A percentile compares a stretch with the other conserved stretches of the same genome.
Evolutionary conservation across 2,797 vertebrate genomes (phyloP).

Genomic region (Alcedo atthis): DNA sequence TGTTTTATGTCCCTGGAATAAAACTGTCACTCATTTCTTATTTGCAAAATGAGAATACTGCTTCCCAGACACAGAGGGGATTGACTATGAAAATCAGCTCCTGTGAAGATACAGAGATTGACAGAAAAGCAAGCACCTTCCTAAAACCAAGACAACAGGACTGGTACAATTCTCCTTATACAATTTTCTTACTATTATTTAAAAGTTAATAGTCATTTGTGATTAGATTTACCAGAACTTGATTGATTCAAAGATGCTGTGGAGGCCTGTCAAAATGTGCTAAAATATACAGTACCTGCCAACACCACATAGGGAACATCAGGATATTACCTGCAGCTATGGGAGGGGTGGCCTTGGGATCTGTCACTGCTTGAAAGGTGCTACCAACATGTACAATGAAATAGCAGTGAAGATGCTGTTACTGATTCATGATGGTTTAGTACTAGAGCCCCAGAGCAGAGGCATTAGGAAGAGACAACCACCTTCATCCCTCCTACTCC

Average conservation of each 20-base stretch:
- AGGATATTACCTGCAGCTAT: conserved; percentile 62
- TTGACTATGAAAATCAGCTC: not conserved
- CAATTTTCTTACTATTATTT: conserved; percentile 19
- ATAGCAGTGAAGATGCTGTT: not conserved
- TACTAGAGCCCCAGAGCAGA: not conserved
- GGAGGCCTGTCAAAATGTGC: conserved; percentile 62
- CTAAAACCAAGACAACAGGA: conserved; percentile 3
- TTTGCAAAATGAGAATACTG: conserved; percentile 3
- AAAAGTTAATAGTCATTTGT: conserved; percentile 45
- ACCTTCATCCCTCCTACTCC: not conserved
- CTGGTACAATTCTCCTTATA: not conserved
- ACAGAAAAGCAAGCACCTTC: not conserved
- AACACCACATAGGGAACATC: conserved; percentile 49
- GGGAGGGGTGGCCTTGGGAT: not conserved
- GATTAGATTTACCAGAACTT: conserved; percentile 45
- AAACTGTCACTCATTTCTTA: conserved; percentile 12
- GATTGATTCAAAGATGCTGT: conserved; percentile 54
- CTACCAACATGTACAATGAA: conserved; percentile 34
- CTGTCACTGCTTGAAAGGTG: conserved; percentile 31
- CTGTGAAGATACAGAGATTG: not conserved
- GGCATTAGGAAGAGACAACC: not conserved
- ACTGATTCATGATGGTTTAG: not conserved
- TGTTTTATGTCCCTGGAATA: not conserved
- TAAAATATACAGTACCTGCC: conserved; percentile 68
- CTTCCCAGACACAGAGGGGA: not conserved